Evolutionary conservation across 2,797 vertebrate species (phyloP).

Genomic region (Anabas testudineus): DNA sequence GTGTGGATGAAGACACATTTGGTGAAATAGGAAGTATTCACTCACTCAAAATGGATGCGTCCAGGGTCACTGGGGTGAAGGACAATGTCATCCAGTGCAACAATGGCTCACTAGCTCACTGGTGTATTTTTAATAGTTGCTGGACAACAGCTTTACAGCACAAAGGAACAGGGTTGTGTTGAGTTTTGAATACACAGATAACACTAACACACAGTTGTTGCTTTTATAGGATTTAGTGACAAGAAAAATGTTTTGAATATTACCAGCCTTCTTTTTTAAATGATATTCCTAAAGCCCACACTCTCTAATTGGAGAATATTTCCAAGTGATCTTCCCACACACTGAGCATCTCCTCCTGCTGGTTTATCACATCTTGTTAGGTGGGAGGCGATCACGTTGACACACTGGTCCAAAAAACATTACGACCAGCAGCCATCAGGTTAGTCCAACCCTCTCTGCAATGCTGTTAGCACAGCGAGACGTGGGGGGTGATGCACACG

Average conservation of each 20-base stretch:
- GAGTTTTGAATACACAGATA: neutral
- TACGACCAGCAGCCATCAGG: slow-evolving; percentile 57
- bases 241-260: neutral
- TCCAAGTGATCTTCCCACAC: neutral
- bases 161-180: neutral
- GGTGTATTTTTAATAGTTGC: slow-evolving; percentile 13
- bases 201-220: no score
- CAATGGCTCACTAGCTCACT: neutral
- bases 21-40: neutral
- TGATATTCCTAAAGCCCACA: neutral
- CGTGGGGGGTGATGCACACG: slow-evolving; percentile 33
- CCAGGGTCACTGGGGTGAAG: slow-evolving; percentile 3
- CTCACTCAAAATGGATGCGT: neutral
- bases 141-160: neutral
- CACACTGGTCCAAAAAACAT: slow-evolving; percentile 60
- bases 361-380: slow-evolving; percentile 49
- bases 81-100: neutral
- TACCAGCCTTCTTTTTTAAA: neutral
- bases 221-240: slow-evolving; percentile 1
- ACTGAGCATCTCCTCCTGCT: slow-evolving; percentile 13
- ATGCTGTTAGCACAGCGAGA: slow-evolving; percentile 59
- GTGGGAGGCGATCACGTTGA: slow-evolving; percentile 40
- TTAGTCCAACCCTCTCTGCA: slow-evolving; percentile 51
- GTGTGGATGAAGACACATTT: neutral
- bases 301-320: neutral